Conservation (phyloP, 2,113 vertebrate species). For the Macquaria australasica region DNA sequence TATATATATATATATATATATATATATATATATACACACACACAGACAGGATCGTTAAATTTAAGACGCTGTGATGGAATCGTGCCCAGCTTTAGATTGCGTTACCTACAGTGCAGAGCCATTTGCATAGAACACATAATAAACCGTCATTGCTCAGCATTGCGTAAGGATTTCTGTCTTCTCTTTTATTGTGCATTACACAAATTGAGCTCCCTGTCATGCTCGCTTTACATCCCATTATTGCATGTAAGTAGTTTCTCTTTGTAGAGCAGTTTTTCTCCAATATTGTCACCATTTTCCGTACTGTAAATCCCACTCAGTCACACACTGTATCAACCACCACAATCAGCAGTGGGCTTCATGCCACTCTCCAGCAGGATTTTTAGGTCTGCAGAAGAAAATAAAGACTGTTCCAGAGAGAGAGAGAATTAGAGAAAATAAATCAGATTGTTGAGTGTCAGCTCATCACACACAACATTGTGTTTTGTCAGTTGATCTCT, state of each 20-base stretch:
- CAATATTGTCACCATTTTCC: conserved; percentile 2
- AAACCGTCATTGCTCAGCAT: conserved; percentile 33
- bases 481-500: conserved; percentile 5
- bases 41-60: conserved; percentile 24
- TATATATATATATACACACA: no score
- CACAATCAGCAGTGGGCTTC: conserved; percentile 25
- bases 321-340: conserved; percentile 18
- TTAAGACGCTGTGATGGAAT: conserved; percentile 28
- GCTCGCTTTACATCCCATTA: conserved; percentile 30
- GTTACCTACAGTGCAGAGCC: background rate
- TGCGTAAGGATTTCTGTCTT: conserved; percentile 15
- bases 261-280: conserved; percentile 7
- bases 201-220: background rate
- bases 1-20: no score
- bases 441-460: conserved; percentile 22
- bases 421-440: conserved; percentile 37
- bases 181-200: conserved; percentile 24
- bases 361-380: conserved; percentile 14
- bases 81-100: conserved; percentile 25
- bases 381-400: conserved; percentile 16
- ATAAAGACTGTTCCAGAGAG: conserved; percentile 27
- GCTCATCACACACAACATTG: background rate
- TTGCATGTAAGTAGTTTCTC: conserved; percentile 22
- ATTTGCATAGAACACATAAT: conserved; percentile 1
- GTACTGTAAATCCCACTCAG: conserved; percentile 15